These are phyloP conservation scores for Neomonachus schauinslandi DNA, from an alignment of 2,113 vertebrate genomes.

Conservation along the genomic window DNA sequence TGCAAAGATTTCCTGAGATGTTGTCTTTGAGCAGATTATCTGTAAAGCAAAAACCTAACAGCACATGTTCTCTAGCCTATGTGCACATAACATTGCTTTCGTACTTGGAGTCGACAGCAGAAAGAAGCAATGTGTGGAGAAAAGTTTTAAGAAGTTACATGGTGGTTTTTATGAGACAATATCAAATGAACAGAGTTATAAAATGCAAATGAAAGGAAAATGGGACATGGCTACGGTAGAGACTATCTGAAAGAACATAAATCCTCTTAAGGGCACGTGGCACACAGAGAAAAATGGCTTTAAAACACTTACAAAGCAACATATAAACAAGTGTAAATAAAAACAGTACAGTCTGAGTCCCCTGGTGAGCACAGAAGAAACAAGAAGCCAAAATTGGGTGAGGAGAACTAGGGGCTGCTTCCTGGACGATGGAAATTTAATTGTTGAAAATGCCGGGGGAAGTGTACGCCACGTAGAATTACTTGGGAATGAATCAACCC, in stretches of 20 bases:
- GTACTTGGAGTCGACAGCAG: neutral
- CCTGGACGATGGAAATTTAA: neutral
- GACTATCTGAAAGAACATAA: conserved; percentile 50
- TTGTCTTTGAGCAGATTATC: neutral
- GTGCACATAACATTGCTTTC: neutral
- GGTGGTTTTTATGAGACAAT: conserved; percentile 49
- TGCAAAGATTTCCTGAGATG: neutral
- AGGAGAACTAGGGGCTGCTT: neutral
- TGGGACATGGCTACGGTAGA: neutral
- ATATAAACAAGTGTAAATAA: conserved; percentile 38
- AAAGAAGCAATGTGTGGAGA: neutral
- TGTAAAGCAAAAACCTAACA: neutral
- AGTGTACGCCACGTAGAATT: neutral
- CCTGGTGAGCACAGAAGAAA: neutral
- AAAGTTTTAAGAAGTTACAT: conserved; percentile 26
- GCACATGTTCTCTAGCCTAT: neutral
- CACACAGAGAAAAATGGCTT: conserved; percentile 38
- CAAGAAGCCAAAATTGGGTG: neutral
- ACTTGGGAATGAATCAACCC: conserved; percentile 19
- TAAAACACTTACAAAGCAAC: neutral
- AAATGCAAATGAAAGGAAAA: conserved; percentile 58
- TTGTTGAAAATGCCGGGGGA: neutral
- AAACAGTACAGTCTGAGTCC: neutral
- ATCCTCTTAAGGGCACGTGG: neutral
- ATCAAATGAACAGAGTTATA: conserved; percentile 15